These are phyloP conservation scores for Ceratoteleas bidentatus DNA, from an alignment of 1,140 invertebrate species.

Conservation along the genomic window DNA sequence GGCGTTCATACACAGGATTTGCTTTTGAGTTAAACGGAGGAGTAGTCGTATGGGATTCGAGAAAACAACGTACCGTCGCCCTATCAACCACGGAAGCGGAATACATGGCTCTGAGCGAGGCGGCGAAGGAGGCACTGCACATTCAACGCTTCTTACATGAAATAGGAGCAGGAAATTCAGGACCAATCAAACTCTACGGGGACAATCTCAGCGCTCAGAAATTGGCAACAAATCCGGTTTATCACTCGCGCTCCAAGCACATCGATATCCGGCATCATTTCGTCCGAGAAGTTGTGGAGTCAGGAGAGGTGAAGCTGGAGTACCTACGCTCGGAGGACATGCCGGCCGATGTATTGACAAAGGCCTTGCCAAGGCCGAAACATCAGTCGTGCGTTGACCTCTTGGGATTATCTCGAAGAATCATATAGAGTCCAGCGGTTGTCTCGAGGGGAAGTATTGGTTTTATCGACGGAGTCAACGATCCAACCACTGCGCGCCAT, in stretches of 20 bases:
- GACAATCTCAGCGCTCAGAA: neutral
- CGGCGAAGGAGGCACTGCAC: neutral
- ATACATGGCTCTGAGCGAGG: neutral
- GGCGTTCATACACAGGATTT: neutral
- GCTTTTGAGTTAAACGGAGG: neutral
- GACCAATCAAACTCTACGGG: neutral
- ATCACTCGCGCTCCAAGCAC: neutral
- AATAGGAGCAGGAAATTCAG: neutral
- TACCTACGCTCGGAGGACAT: neutral
- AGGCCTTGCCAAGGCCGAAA: neutral
- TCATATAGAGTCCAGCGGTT: neutral
- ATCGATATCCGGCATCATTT: neutral
- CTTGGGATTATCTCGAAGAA: neutral
- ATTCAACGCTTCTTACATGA: neutral
- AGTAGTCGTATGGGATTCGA: neutral
- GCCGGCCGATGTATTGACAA: neutral
- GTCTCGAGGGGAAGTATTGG: constrained; percentile 3
- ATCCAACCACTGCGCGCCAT: neutral
- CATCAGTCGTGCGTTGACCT: neutral
- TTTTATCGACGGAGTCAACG: neutral
- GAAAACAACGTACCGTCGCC: constrained; percentile 1
- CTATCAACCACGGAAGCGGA: neutral
- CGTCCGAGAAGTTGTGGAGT: neutral
- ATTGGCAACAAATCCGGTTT: constrained; percentile 1
- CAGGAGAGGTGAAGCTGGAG: neutral